Evolutionary conservation across 2,113 vertebrate genomes (phyloP), one percentile per base, ranked within the genome.

Genomic region (Dasyprocta punctata): DNA sequence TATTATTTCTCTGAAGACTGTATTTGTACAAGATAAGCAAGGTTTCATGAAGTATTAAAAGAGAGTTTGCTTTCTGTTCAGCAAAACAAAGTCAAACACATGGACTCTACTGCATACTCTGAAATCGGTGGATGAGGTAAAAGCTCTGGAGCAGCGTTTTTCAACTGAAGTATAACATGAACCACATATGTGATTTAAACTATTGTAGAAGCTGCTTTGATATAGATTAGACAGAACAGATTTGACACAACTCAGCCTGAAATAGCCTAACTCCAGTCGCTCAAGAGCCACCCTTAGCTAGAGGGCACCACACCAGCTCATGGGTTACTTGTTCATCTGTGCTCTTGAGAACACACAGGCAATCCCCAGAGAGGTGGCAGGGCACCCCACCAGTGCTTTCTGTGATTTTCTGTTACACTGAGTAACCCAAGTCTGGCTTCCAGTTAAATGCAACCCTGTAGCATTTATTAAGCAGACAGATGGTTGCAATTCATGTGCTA

Each of bases 381-480:
- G 69, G 7, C 12, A 4, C 12, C 19, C 30, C 41, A 92, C 20
- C 36, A 11, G 9, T 1, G 13, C 3, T 94, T 92, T 94, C 30
- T 36, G 0, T 73, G 16, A 84, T 56, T 94, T 81, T 86, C 82
- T 89, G 85, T 93, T 93, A 26, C 36, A 10, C 56, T 84, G 47
- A 85, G 33, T 54, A 91, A 36, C 86, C 41, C 3, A 28, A 28
- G 26, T 73, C 69, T 67, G 47, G 20, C 84, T 98, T 88, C 88
- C 44, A 78, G 13, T 87, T 58, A 56, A 94, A 94, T 95, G 52
- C 80, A 91, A 90, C 95, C 92, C 19, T 52, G 12, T 61, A 84
- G 58, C 73, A 91, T 91, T 97, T 96, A 94, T 93, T 97, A 95
- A 98, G 83, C 47, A 95, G 86, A 78, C 86, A 92, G 54, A 75